A percentile compares a stretch with the other conserved stretches of the same genome.
Conservation (phyloP, 2,797 vertebrate species). For the Darevskia mixta region DNA sequence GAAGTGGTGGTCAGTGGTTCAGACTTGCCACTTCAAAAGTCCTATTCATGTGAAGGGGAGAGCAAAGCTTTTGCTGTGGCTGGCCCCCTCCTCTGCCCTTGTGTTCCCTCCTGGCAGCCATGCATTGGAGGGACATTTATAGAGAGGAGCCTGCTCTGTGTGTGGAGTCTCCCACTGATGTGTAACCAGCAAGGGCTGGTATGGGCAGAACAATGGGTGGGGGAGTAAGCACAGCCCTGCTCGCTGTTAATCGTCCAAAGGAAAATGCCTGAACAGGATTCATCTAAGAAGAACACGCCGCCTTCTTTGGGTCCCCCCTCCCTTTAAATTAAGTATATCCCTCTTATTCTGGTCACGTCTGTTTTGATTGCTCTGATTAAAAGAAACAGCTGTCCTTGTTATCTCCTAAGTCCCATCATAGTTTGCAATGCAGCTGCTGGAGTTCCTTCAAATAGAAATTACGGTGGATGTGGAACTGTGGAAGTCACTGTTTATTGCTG, state of each 20-base stretch:
- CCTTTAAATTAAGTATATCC: not conserved
- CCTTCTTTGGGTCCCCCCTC: not conserved
- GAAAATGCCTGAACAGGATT: not conserved
- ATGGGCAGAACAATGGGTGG: not conserved
- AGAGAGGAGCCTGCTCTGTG: not conserved
- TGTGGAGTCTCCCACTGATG: not conserved
- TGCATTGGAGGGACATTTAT: not conserved
- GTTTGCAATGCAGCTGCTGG: not conserved
- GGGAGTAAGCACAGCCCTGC: not conserved
- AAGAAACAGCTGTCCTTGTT: constrained; percentile 31
- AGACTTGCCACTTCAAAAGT: too few species aligned
- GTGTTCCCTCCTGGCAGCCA: not conserved
- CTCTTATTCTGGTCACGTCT: constrained; percentile 20
- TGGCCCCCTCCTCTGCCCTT: too few species aligned
- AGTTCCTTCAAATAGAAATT: not conserved
- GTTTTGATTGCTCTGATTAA: constrained; percentile 25
- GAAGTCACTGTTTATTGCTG: not conserved
- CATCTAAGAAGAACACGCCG: not conserved
- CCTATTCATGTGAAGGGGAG: too few species aligned
- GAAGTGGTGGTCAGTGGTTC: too few species aligned
- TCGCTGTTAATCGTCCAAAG: not conserved
- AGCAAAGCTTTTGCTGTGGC: too few species aligned
- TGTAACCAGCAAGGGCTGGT: not conserved
- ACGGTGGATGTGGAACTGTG: too few species aligned
- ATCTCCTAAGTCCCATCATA: constrained; percentile 16